phyloP scores from a whole-genome alignment of 2,797 vertebrate genomes.

The Lagorchestes hirsutus region DNA sequence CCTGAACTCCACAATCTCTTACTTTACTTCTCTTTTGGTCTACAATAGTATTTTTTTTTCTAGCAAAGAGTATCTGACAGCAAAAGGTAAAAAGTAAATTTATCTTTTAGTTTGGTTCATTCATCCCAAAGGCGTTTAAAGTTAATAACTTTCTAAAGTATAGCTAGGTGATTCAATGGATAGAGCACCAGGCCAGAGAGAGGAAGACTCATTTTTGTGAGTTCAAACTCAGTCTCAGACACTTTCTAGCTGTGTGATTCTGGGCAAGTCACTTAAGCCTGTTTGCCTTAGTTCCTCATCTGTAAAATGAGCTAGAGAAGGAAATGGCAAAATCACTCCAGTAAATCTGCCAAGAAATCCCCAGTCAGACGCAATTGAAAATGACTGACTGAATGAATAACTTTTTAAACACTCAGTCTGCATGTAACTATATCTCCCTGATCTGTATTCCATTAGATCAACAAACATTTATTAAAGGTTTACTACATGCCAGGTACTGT shows the following conservation, averaged over 20 bases:
- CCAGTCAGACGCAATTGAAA: background rate
- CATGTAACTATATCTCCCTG: background rate
- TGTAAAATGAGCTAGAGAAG: background rate
- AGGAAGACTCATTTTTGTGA: background rate
- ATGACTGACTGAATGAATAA: background rate
- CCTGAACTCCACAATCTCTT: background rate
- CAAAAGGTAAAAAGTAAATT: background rate
- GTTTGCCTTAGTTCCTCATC: background rate
- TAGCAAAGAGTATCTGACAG: background rate
- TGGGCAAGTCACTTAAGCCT: background rate
- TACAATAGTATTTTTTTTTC: background rate
- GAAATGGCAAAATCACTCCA: background rate
- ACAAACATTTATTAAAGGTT: background rate
- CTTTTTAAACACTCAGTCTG: background rate
- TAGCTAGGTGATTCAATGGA: background rate
- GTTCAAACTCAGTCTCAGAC: background rate
- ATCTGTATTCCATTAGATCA: background rate
- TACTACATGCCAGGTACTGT: background rate
- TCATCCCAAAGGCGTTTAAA: background rate
- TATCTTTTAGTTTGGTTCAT: background rate
- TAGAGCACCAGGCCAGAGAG: background rate
- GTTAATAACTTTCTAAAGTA: background rate
- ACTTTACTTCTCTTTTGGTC: background rate
- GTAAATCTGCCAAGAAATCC: background rate
- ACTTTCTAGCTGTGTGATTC: background rate